phyloP scores from a whole-genome alignment of 2,797 vertebrate species.

The Gephyroberyx darwinii region DNA sequence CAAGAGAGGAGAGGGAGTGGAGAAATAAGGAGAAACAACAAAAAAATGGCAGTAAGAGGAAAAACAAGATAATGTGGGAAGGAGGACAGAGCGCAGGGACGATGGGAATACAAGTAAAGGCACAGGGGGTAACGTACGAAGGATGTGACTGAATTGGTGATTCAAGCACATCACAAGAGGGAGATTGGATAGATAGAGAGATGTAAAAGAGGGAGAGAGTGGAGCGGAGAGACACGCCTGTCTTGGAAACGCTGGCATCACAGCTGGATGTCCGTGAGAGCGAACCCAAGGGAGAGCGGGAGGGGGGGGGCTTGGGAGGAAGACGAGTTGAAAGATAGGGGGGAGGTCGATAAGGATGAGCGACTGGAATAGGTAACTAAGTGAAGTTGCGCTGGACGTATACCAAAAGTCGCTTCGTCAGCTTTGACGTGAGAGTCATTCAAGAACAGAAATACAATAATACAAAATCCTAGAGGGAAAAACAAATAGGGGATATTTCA shows the following conservation, averaged over 20 bases:
- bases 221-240: constrained; percentile 46
- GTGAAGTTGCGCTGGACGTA: constrained; percentile 40
- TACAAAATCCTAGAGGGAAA: too few relatives aligned
- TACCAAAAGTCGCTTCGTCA: constrained; percentile 38
- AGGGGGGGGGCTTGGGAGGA: constrained; percentile 5
- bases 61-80: constrained; percentile 39
- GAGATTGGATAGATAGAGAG: constrained; percentile 37
- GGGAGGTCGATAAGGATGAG: constrained; percentile 44
- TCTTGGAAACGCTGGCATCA: constrained; percentile 62
- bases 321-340: constrained; percentile 46
- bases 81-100: constrained; percentile 32
- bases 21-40: neutral
- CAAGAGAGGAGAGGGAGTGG: constrained; percentile 11
- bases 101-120: neutral
- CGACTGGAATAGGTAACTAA: constrained; percentile 36
- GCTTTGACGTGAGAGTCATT: constrained; percentile 6
- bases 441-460: too few relatives aligned
- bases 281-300: constrained; percentile 38
- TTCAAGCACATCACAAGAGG: constrained; percentile 51
- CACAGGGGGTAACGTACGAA: neutral
- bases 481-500: too few relatives aligned
- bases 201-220: constrained; percentile 24
- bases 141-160: constrained; percentile 72
- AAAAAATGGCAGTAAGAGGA: neutral
- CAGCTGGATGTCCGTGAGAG: constrained; percentile 60